Base-by-base conservation (phyloP, 2,888 invertebrate species). In the Steinernema hermaphroditum region DNA sequence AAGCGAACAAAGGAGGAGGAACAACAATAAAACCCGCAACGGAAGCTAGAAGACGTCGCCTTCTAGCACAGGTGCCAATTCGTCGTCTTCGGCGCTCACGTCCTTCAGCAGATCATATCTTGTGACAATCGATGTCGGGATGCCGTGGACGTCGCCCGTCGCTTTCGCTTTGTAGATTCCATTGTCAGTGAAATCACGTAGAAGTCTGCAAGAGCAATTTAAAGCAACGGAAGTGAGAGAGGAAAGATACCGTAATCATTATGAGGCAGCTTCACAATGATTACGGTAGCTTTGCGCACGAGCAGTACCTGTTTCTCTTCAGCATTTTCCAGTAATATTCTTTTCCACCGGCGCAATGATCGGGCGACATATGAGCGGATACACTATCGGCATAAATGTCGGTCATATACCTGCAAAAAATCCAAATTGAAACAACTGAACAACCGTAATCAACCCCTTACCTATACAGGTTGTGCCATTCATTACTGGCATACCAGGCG, bases 321-420 rank as follows among this genome's bases (percentile, higher is more conserved):
- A 85, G 62, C 75, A 78, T 75, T 73, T 85, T 83, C 80, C 80
- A 82, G 72, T 85, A 85, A 69, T 80, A 83, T 70, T 85, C 84
- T 71, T 80, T 81, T 57, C 85, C 85, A n/a, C 85, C 85, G 43
- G 78, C 80, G 1, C 82, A 81, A 69, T 85, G 82, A 16, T 76
- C 78, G 50, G 80, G 78, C 4, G 84, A 81, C 0, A 81, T 72
- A 4, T 78, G 78, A 1, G 83, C 80, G 2, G 85, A 74, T 62
- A 75, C 78, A 8, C 78, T 74, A 72, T 85, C 84, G 32, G 83
- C 81, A 71, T 84, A 77, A 27, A 82, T 77, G 68, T 83, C 83
- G 8, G 81, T 81, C 49, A 83, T 50, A 74, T 80, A 85, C 57
- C 85, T 84, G 74, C 22, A 76, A 70, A 1, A 14, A 12, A 2